Evolutionary conservation across 2,888 invertebrate species (phyloP).

Genomic region (Hecatera dysodea): DNA sequence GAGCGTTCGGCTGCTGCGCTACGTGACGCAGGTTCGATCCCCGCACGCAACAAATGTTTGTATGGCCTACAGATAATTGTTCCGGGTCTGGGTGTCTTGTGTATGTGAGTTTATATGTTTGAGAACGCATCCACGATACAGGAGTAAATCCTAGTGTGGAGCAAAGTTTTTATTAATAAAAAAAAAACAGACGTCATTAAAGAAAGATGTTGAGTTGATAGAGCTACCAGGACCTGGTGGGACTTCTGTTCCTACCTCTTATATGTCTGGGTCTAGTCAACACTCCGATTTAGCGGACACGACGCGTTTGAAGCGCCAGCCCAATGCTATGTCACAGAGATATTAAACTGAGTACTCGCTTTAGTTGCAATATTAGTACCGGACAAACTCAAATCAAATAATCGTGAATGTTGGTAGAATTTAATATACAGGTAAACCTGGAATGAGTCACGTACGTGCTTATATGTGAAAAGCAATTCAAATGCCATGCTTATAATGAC

Average conservation of each 20-base stretch:
- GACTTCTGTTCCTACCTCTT: neutral
- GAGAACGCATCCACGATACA: too few species aligned
- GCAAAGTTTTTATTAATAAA: neutral
- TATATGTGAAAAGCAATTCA: neutral
- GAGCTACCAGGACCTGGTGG: neutral
- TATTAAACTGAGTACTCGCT: conserved; percentile 17
- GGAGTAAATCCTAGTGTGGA: too few species aligned
- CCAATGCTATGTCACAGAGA: conserved; percentile 8
- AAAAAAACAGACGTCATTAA: neutral
- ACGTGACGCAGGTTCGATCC: too few species aligned
- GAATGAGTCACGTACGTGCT: neutral
- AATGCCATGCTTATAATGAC: neutral
- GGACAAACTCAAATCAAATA: neutral
- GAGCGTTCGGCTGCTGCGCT: too few species aligned
- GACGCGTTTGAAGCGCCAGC: conserved; percentile 39
- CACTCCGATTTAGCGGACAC: conserved; percentile 41
- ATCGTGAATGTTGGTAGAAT: neutral
- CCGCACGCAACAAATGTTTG: too few species aligned
- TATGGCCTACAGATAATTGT: too few species aligned
- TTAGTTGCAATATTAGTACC: neutral
- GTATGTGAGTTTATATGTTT: too few species aligned
- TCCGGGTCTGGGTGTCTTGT: too few species aligned
- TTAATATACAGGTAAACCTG: neutral
- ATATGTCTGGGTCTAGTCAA: neutral
- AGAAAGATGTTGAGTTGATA: neutral